These are phyloP conservation scores for Pteropus rufus DNA, from an alignment of 2,797 vertebrate genomes.

Conservation along the genomic window DNA sequence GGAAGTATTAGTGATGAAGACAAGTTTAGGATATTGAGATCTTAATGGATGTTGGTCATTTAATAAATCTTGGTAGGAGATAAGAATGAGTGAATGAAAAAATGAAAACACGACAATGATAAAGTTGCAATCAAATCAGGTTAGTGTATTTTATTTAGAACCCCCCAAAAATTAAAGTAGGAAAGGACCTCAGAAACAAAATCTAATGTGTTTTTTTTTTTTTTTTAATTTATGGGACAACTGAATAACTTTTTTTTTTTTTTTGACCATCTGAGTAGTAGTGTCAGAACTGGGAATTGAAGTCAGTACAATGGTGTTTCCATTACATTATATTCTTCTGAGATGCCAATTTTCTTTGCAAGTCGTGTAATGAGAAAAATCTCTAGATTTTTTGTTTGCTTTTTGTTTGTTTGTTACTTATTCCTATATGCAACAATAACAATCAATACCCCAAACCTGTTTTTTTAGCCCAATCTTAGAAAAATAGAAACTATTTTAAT, in stretches of 20 bases:
- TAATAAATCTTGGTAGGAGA: background rate
- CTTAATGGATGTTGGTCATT: background rate
- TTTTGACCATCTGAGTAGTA: background rate
- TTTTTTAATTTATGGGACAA: background rate
- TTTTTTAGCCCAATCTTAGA: background rate
- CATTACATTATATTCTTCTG: background rate
- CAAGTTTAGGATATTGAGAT: background rate
- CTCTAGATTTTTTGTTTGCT: background rate
- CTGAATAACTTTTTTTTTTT: background rate
- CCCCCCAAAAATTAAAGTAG: background rate
- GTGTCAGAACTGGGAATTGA: background rate
- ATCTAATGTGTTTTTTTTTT: background rate
- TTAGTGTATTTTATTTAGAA: conserved; percentile 2
- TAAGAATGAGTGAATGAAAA: background rate
- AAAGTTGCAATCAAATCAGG: background rate
- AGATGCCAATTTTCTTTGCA: background rate
- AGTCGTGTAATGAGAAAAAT: background rate
- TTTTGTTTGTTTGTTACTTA: background rate
- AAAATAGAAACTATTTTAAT: background rate
- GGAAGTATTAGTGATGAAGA: background rate
- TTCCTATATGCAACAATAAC: background rate
- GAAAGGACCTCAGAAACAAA: background rate
- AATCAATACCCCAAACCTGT: background rate
- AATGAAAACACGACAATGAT: background rate
- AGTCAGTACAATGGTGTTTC: background rate